A percentile compares a stretch with the other conserved stretches of the same genome.
Evolutionary conservation across 2,113 vertebrate species (phyloP).

Genomic region (Paramisgurnus dabryanus): DNA sequence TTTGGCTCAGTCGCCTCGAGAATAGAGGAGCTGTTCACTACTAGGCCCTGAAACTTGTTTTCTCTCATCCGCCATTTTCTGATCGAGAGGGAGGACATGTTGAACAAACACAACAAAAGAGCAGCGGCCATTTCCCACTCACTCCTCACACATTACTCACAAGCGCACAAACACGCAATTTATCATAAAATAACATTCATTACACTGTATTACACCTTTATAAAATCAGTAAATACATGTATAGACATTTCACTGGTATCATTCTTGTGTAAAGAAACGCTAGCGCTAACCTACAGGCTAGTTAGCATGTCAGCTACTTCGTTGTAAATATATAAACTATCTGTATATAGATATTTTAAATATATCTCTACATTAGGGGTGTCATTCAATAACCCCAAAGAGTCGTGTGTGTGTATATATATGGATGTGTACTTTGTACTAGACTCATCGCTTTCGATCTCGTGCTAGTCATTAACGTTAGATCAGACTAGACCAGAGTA

Average conservation of each 20-base stretch:
- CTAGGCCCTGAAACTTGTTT: conserved; percentile 71
- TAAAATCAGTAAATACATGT: too few relatives aligned
- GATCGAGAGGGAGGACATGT: conserved; percentile 92
- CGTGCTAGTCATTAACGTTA: neutral
- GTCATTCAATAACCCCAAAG: too few relatives aligned
- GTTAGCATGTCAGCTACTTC: neutral
- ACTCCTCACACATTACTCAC: conserved; percentile 9
- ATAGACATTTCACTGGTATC: too few relatives aligned
- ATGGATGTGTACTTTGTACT: conserved; percentile 4
- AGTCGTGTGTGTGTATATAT: too few relatives aligned
- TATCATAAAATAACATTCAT: neutral
- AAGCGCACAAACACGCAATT: neutral
- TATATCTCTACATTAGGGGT: too few relatives aligned
- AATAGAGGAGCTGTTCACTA: conserved; percentile 51
- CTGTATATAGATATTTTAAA: too few relatives aligned
- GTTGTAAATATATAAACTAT: neutral
- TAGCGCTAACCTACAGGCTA: neutral
- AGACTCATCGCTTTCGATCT: conserved; percentile 4
- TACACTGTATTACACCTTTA: neutral
- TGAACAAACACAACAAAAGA: conserved; percentile 95
- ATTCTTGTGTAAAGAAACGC: neutral
- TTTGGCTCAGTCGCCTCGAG: conserved; percentile 53
- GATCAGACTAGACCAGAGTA: neutral
- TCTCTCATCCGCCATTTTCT: conserved; percentile 96
- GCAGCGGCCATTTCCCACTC: conserved; percentile 94